Evolutionary conservation across 2,113 vertebrate species (phyloP), one percentile per base, ranked within the genome.

Genomic region (Tringa solitaria): DNA sequence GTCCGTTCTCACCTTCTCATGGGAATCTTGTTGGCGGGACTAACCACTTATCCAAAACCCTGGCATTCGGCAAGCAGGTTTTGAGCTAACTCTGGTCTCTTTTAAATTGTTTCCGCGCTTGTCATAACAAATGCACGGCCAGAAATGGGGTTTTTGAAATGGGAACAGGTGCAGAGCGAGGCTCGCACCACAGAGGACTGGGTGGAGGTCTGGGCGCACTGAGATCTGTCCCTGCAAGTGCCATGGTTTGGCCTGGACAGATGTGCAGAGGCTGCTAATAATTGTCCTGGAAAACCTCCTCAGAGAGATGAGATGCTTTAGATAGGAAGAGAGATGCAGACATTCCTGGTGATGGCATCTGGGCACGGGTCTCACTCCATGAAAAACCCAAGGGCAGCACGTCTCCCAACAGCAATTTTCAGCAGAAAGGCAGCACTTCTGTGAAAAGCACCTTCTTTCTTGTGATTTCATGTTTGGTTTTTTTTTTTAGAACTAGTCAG

Each of bases 11-110:
- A 87, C 68, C 96, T 96, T 97, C 96, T 97, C 96, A 93, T 96
- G 96, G 95, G 96, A 97, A 97, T 75, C 87, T 95, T 94, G 96
- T 91, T 63, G 92, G 96, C 74, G 72, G 92, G n/a, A 67, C 59
- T 94, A 93, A 96, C 95, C 95, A 74, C 96, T 57, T 6, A 27
- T 6, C 91, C 94, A 53, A 91, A 96, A 28, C 87, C 74, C 53
- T 45, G 41, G 70, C 81, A 15, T 95, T 93, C 14, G 1, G 78
- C 70, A 7, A 80, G 93, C 94, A 96, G 91, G 87, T 93, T 97
- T 79, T 48, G 54, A 50, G 81, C 87, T 94, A 90, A 64, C 81
- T 82, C 94, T 72, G 77, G 39, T 26, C 91, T 87, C 89, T 89
- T 72, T 72, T 37, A 48, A 96, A 73, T 96, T 85, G 89, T 76